These are phyloP conservation scores for Lepidochrysops patricia DNA, from an alignment of 2,888 invertebrate species.

Conservation along the genomic window DNA sequence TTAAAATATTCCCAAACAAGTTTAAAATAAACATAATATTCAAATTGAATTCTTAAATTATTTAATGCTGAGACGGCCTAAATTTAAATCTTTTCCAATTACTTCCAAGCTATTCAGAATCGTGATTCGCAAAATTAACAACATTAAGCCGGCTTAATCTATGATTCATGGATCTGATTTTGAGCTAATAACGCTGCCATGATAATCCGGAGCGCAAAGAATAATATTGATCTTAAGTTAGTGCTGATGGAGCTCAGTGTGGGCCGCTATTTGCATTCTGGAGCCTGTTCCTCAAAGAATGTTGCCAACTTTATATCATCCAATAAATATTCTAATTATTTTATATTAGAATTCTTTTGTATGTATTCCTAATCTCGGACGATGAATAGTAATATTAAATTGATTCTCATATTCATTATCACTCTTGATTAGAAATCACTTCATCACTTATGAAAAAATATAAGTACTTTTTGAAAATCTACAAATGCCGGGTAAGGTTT, in stretches of 20 bases:
- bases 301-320: background rate
- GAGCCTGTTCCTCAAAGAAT: slow-evolving; percentile 13
- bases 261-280: background rate
- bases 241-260: slow-evolving; percentile 14
- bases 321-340: background rate
- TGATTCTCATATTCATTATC: too few relatives aligned
- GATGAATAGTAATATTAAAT: too few relatives aligned
- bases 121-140: slow-evolving; percentile 25
- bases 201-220: slow-evolving; percentile 23
- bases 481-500: too few relatives aligned
- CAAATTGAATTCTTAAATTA: background rate
- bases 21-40: background rate
- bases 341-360: background rate
- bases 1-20: background rate
- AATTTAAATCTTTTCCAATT: slow-evolving; percentile 11
- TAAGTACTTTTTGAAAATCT: too few relatives aligned
- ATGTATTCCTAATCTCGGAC: background rate
- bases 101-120: slow-evolving; percentile 15
- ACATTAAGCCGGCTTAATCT: slow-evolving; percentile 20
- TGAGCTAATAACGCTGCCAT: slow-evolving; percentile 20
- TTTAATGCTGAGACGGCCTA: background rate
- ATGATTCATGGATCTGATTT: slow-evolving; percentile 26
- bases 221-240: slow-evolving; percentile 23
- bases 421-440: too few relatives aligned
- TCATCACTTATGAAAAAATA: too few relatives aligned